These are phyloP conservation scores for Odontesthes bonariensis DNA, from an alignment of 2,113 vertebrate genomes.

Conservation along the genomic window DNA sequence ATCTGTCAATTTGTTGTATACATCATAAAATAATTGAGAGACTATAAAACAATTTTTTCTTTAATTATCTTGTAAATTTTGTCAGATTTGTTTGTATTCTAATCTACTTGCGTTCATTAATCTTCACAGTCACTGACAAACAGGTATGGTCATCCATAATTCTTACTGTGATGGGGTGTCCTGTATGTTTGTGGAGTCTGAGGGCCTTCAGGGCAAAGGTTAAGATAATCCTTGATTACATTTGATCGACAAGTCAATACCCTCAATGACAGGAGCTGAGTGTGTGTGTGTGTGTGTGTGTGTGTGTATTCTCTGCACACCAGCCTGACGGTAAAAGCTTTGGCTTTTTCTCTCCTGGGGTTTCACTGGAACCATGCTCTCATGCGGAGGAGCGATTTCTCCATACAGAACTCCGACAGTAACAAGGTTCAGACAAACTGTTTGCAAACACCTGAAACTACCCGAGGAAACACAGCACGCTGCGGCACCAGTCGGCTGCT, in stretches of 20 bases:
- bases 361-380: conserved; percentile 28
- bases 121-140: too few relatives aligned
- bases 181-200: conserved; percentile 65
- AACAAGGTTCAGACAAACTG: conserved; percentile 20
- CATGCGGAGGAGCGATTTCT: neutral
- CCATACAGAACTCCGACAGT: conserved; percentile 11
- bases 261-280: conserved; percentile 48
- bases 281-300: conserved; percentile 35
- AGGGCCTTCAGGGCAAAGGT: conserved; percentile 76
- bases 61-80: too few relatives aligned
- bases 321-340: conserved; percentile 26
- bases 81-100: too few relatives aligned
- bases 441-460: conserved; percentile 56
- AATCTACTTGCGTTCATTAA: too few relatives aligned
- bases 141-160: conserved; percentile 6
- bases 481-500: conserved; percentile 9
- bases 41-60: too few relatives aligned
- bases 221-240: conserved; percentile 79
- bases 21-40: too few relatives aligned
- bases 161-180: conserved; percentile 33
- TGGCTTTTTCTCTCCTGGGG: conserved; percentile 32
- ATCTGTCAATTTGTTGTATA: too few relatives aligned
- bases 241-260: conserved; percentile 74
- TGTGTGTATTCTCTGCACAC: conserved; percentile 45
- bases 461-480: conserved; percentile 16